Evolutionary conservation across 2,888 invertebrate genomes (phyloP).

Genomic region (Acleris literana): DNA sequence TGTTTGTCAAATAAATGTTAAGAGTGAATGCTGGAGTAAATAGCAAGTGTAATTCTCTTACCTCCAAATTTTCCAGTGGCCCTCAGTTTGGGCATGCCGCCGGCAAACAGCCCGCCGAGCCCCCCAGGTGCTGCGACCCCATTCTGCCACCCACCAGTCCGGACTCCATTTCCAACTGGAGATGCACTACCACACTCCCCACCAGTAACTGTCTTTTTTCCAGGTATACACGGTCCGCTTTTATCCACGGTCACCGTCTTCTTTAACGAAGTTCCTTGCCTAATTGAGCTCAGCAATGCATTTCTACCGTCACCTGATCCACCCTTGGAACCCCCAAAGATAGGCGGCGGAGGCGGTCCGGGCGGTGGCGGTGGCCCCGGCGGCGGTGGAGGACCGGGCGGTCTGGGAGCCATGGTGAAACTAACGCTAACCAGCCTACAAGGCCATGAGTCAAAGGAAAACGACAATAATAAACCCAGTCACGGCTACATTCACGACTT

Average conservation of each 20-base stretch:
- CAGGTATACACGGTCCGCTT: conserved; percentile 91
- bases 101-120: conserved; percentile 90
- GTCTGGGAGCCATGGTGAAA: conserved; percentile 68
- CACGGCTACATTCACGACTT: conserved; percentile 32
- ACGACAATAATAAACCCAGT: conserved; percentile 28
- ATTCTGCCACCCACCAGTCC: conserved; percentile 65
- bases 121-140: conserved; percentile 67
- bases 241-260: conserved; percentile 95
- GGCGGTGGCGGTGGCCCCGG: conserved; percentile 87
- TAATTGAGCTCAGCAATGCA: conserved; percentile 91
- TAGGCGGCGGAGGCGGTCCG: conserved; percentile 82
- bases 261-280: conserved; percentile 91
- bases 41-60: conserved; percentile 43
- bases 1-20: too few species aligned
- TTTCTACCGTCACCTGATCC: conserved; percentile 85
- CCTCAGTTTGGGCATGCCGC: conserved; percentile 92
- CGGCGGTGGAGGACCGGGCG: conserved; percentile 86
- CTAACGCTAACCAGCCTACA: conserved; percentile 46
- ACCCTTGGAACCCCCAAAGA: conserved; percentile 71
- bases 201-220: conserved; percentile 77
- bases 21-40: too few species aligned
- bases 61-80: conserved; percentile 85
- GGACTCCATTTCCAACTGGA: conserved; percentile 62
- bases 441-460: conserved; percentile 53
- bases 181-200: conserved; percentile 55